These are phyloP conservation scores for Drosophila seguyi DNA, from an alignment of 1,140 invertebrate species.

Conservation along the genomic window DNA sequence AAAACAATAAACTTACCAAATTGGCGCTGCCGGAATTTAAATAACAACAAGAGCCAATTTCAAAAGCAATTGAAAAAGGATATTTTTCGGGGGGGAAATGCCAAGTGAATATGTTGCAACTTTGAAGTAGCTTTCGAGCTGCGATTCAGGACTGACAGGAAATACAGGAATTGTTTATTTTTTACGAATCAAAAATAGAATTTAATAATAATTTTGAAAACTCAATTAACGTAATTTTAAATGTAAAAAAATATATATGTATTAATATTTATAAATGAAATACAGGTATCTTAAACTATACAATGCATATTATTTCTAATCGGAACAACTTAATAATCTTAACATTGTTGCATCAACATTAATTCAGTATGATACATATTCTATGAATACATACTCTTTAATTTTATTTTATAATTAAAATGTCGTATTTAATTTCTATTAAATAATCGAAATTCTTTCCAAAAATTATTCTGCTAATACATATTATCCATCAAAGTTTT, in stretches of 20 bases:
- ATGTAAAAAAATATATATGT: too few species aligned
- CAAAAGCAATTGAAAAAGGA: slow-evolving; percentile 23
- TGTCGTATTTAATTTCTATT: background rate
- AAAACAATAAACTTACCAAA: slow-evolving; percentile 36
- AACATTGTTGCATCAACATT: too few species aligned
- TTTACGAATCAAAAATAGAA: background rate
- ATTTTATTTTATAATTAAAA: background rate
- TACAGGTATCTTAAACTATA: too few species aligned
- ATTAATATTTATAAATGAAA: too few species aligned
- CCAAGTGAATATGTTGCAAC: background rate
- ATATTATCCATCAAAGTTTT: too few species aligned
- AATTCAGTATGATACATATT: too few species aligned
- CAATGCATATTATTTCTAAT: too few species aligned
- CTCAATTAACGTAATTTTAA: too few species aligned
- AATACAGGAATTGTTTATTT: background rate
- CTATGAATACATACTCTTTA: too few species aligned
- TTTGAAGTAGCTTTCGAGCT: background rate
- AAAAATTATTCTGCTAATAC: background rate
- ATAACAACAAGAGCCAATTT: slow-evolving; percentile 11
- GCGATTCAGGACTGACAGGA: background rate
- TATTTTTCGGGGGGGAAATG: background rate
- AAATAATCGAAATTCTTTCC: background rate
- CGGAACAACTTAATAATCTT: too few species aligned
- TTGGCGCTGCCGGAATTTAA: slow-evolving; percentile 21
- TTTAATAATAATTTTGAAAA: background rate